Evolutionary conservation across 2,797 vertebrate species (phyloP).

Genomic region (Parauchenoglanis ngamensis): DNA sequence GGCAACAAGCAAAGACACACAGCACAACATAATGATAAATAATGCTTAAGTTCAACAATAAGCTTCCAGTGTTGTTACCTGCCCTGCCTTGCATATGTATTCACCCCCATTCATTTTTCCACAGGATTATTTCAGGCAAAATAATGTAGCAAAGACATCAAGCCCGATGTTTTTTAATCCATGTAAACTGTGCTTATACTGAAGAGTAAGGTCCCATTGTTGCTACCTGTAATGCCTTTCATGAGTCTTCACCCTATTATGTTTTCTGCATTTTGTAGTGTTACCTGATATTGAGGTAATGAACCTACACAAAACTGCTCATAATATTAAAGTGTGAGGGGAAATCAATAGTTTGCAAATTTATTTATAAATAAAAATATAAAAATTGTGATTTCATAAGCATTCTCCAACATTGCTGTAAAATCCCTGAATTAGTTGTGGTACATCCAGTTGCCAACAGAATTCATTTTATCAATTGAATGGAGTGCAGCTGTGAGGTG

Average conservation of each 20-base stretch:
- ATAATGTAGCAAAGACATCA: neutral
- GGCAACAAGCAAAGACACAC: neutral
- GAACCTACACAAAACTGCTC: neutral
- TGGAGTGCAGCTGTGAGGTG: neutral
- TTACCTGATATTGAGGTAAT: neutral
- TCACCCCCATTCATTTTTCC: neutral
- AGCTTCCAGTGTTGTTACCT: neutral
- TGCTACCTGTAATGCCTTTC: neutral
- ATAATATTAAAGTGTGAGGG: neutral
- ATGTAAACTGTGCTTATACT: neutral
- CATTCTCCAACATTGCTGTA: neutral
- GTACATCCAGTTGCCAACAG: neutral
- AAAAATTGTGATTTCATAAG: neutral
- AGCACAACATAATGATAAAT: neutral
- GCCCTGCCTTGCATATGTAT: neutral
- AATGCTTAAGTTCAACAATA: neutral
- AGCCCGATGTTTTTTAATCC: neutral
- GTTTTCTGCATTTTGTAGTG: neutral
- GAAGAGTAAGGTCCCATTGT: slow-evolving; percentile 25
- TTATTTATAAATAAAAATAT: neutral
- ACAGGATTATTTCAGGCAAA: neutral
- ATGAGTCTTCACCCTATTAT: neutral
- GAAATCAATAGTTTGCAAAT: neutral
- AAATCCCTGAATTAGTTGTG: neutral
- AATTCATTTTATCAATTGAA: neutral